phyloP scores from a whole-genome alignment of 1,140 invertebrate genomes.

The Ruditapes philippinarum region DNA sequence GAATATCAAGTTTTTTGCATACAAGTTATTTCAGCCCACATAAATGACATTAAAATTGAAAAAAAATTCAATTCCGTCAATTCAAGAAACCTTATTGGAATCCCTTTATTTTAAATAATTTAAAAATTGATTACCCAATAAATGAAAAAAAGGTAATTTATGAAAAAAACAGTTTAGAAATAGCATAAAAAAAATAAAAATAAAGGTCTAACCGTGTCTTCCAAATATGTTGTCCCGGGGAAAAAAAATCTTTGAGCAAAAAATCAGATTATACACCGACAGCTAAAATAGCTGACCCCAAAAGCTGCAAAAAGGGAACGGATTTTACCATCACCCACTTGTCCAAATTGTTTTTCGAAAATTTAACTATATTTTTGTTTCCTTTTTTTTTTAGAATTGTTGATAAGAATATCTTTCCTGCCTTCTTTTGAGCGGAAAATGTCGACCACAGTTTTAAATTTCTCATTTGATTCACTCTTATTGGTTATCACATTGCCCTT shows the following conservation, averaged over 20 bases:
- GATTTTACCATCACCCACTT: constrained; percentile 18
- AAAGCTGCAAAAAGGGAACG: not conserved
- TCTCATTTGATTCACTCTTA: not conserved
- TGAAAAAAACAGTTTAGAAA: too few species aligned
- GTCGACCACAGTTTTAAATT: constrained; percentile 28
- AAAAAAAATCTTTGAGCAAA: constrained; percentile 34
- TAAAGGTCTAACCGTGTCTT: constrained; percentile 57
- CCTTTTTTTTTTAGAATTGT: not conserved
- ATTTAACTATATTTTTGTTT: not conserved
- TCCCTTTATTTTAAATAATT: too few species aligned
- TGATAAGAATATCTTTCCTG: not conserved
- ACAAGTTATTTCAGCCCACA: too few species aligned
- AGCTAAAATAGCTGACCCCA: constrained; percentile 13
- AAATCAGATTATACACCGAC: constrained; percentile 36
- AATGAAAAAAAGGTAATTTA: too few species aligned
- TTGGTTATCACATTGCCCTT: not conserved
- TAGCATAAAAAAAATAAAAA: constrained; percentile 26
- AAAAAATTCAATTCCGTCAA: too few species aligned
- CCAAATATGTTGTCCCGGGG: not conserved
- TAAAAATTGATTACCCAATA: too few species aligned
- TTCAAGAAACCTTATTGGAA: too few species aligned
- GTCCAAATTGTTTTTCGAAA: not conserved
- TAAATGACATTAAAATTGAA: too few species aligned
- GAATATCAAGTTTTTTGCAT: too few species aligned
- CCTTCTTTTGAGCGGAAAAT: constrained; percentile 17